Evolutionary conservation across 2,113 vertebrate species (phyloP).

Genomic region (Ibidorhyncha struthersii): DNA sequence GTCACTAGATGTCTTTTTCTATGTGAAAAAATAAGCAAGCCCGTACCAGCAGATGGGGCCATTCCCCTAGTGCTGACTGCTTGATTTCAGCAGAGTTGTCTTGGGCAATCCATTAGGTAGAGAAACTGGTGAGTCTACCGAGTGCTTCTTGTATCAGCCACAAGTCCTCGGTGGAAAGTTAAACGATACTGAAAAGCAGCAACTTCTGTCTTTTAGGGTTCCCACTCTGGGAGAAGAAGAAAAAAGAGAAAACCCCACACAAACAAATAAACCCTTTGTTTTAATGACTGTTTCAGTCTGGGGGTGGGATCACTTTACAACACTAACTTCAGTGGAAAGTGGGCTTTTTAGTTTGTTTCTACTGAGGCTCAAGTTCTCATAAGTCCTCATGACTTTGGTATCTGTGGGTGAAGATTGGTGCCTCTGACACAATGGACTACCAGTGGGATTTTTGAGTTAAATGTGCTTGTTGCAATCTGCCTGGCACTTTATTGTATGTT

Average conservation of each 20-base stretch:
- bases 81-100: rapidly evolving
- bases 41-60: conserved; percentile 55
- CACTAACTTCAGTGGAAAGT: background rate
- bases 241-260: background rate
- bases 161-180: background rate
- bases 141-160: background rate
- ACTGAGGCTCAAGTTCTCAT: background rate
- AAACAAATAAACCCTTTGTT: background rate
- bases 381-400: background rate
- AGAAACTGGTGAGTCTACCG: rapidly evolving
- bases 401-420: background rate
- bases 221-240: background rate
- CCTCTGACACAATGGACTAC: background rate
- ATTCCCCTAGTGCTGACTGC: background rate
- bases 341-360: background rate
- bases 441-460: background rate
- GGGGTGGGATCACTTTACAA: background rate
- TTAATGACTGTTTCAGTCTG: background rate
- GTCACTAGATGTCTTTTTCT: background rate
- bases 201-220: background rate
- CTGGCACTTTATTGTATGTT: rapidly evolving
- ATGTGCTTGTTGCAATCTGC: background rate
- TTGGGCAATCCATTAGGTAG: background rate
- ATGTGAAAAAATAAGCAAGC: background rate
- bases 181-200: rapidly evolving